Evolutionary conservation across 2,797 vertebrate species (phyloP), one percentile per base, ranked within the genome.

Genomic region (Sphaeramia orbicularis): DNA sequence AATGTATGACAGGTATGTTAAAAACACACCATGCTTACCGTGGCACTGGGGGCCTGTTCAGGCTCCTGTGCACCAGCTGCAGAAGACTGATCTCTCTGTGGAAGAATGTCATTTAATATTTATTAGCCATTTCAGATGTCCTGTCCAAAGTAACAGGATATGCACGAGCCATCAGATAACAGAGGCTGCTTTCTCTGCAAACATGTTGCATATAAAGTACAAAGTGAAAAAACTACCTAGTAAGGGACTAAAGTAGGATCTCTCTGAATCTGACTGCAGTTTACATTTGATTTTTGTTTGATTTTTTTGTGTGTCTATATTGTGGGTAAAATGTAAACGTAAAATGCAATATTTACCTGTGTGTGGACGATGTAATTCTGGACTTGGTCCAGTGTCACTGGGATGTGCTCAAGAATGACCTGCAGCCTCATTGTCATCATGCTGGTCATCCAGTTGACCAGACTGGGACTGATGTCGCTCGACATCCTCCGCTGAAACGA

Each of bases 391-490:
- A 95, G 93, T 2, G 95, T 94, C 47, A 97, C 88, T 0, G 97
- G 97, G 88, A 97, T 96, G 80, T 97, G 95, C 71, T 96, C 96
- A 78, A 97, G 91, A 10, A 98, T 95, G 41, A 96, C 95, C 88
- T 96, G 96, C 62, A 98, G 94, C 73, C 97, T 94, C 92, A 97
- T 95, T 0, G 95, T 95, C 95, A 98, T 96, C 95, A 98, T 96
- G 35, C 95, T 95, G 71, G 95, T 97, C 91, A 98, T 93, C 96
- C 96, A 98, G 91, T 95, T 96, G 55, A 97, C 96, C 84, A 98
- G 90, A 9, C 95, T 95, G 0, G 96, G 96, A 69, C 95, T 96
- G 70, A 97, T 96, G 53, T 96, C 96, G 2, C 94, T 94, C 1
- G 96, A 97, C 94, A 97, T 96, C 36, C 96, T 94, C 67, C 95